Conservation (phyloP, 2,888 invertebrate species). For the Pollenia griseotomentosa region DNA sequence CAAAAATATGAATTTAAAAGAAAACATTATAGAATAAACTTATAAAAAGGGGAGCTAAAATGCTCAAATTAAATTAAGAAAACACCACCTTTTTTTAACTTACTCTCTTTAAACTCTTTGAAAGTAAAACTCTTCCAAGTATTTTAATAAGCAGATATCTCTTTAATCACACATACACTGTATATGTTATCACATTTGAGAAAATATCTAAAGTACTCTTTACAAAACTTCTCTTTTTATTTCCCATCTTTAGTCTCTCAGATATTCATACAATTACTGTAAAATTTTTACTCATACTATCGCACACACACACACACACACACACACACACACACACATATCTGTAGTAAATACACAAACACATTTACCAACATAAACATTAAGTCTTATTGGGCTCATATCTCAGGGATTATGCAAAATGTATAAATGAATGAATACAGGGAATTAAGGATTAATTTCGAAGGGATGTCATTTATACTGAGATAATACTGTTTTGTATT, state of each 20-base stretch:
- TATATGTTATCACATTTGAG: constrained; percentile 38
- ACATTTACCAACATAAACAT: constrained; percentile 55
- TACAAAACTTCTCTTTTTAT: constrained; percentile 15
- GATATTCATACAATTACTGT: constrained; percentile 26
- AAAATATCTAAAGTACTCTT: constrained; percentile 12
- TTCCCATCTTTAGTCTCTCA: constrained; percentile 4
- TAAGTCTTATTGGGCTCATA: constrained; percentile 77
- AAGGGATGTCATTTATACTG: constrained; percentile 84
- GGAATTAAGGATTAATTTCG: constrained; percentile 84
- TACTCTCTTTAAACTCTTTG: constrained; percentile 28
- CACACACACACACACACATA: constrained; percentile 7
- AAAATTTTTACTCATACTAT: constrained; percentile 4
- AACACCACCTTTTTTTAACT: constrained; percentile 53
- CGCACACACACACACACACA: not conserved
- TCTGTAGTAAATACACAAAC: constrained; percentile 12
- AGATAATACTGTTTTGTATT: constrained; percentile 83
- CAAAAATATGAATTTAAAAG: constrained; percentile 15
- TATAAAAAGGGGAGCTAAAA: constrained; percentile 55
- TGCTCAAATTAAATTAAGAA: constrained; percentile 12
- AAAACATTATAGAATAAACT: constrained; percentile 40
- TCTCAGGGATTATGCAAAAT: constrained; percentile 84
- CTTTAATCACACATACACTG: constrained; percentile 52
- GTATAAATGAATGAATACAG: constrained; percentile 78
- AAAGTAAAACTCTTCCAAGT: not conserved
- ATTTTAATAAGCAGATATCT: not conserved